phyloP scores from a whole-genome alignment of 2,888 invertebrate species.

The Himalopsyche tibetana region DNA sequence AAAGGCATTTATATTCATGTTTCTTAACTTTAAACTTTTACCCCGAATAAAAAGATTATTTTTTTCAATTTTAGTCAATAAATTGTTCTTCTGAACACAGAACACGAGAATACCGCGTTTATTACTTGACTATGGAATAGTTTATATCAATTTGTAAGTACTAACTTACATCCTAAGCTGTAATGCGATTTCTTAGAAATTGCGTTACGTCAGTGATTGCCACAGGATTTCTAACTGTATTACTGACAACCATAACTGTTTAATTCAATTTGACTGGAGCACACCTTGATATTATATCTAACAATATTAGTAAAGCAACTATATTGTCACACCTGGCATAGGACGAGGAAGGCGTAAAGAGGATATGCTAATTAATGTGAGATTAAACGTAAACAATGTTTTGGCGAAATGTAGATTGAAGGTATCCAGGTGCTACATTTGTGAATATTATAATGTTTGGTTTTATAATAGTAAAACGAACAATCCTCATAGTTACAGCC shows the following conservation, averaged over 20 bases:
- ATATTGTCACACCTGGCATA: slow-evolving; percentile 25
- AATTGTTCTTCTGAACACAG: too few relatives aligned
- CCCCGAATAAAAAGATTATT: too few relatives aligned
- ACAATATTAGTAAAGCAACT: slow-evolving; percentile 14
- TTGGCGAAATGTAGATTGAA: slow-evolving; percentile 19
- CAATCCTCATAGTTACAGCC: neutral
- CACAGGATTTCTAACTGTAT: neutral
- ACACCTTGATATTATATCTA: slow-evolving; percentile 18
- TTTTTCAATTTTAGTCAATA: too few relatives aligned
- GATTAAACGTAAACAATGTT: slow-evolving; percentile 27
- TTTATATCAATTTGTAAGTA: too few relatives aligned
- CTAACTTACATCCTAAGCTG: too few relatives aligned
- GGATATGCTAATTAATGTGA: slow-evolving; percentile 44
- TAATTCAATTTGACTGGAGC: slow-evolving; percentile 7
- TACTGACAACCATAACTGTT: neutral
- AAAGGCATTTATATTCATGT: too few relatives aligned
- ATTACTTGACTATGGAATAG: too few relatives aligned
- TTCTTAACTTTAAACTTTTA: too few relatives aligned
- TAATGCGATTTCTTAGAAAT: slow-evolving; percentile 1
- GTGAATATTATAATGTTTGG: slow-evolving; percentile 8
- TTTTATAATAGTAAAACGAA: neutral
- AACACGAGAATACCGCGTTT: too few relatives aligned
- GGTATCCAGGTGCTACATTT: slow-evolving; percentile 7
- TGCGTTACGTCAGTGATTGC: neutral
- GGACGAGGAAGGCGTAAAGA: slow-evolving; percentile 17